These are phyloP conservation scores for Drosophila dunni DNA, from an alignment of 1,140 invertebrate species.

Conservation along the genomic window DNA sequence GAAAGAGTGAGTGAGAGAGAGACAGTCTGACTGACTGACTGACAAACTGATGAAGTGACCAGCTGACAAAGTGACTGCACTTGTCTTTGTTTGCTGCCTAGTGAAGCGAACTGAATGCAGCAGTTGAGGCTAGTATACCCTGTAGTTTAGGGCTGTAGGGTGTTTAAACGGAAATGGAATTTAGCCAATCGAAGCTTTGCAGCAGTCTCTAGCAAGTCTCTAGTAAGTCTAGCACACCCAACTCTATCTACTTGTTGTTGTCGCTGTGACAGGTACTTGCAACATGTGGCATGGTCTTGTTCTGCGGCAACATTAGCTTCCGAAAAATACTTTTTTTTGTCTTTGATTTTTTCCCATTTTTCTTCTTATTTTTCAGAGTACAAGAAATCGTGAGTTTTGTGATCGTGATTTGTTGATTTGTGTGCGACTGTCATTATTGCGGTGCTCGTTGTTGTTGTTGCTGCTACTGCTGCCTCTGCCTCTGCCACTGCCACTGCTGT, in stretches of 20 bases:
- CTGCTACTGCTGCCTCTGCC: not conserved
- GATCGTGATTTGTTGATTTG: constrained; percentile 81
- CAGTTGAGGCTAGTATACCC: constrained; percentile 8
- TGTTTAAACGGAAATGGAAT: not conserved
- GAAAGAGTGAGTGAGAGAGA: not conserved
- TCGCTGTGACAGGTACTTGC: constrained; percentile 15
- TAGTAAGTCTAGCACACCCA: not conserved
- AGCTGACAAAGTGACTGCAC: constrained; percentile 9
- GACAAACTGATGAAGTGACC: not conserved
- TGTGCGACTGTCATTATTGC: constrained; percentile 70
- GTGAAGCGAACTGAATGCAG: constrained; percentile 21
- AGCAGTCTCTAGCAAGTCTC: too few species aligned
- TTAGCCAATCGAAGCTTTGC: too few species aligned
- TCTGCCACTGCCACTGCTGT: not conserved
- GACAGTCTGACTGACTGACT: not conserved
- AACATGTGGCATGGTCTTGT: constrained; percentile 28
- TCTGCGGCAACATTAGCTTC: constrained; percentile 12
- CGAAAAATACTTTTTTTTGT: constrained; percentile 10
- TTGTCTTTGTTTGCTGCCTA: constrained; percentile 6
- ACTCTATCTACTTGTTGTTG: not conserved
- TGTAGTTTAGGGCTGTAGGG: not conserved
- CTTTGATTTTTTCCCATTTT: constrained; percentile 17
- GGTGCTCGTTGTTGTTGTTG: constrained; percentile 36
- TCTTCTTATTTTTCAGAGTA: constrained; percentile 32
- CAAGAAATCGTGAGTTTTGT: constrained; percentile 70